A percentile compares a stretch with the other conserved stretches of the same genome.
Evolutionary conservation across 2,113 vertebrate species (phyloP).

Genomic region (Megaceryle torquata): DNA sequence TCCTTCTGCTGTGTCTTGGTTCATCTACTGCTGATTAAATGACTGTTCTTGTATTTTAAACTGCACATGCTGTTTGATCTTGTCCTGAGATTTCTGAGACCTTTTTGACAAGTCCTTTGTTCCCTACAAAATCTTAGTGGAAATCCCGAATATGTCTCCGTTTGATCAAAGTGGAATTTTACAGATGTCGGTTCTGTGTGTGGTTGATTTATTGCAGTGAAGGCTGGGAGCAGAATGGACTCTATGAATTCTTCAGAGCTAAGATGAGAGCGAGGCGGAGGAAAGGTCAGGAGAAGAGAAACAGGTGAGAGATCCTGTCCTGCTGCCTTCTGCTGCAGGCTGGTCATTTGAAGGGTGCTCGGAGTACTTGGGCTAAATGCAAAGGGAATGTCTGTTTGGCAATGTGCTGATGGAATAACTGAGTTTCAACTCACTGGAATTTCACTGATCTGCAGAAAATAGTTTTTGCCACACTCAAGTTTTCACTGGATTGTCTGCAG

Average conservation of each 20-base stretch:
- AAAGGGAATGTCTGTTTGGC: background rate
- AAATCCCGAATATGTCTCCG: background rate
- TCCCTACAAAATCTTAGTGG: background rate
- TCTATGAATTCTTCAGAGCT: slow-evolving; percentile 97
- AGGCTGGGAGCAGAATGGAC: slow-evolving; percentile 98
- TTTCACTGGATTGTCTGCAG: background rate
- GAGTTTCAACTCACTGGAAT: background rate
- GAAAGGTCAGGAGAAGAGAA: slow-evolving; percentile 93
- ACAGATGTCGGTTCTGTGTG: background rate
- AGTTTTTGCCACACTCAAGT: background rate
- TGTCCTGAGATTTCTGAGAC: background rate
- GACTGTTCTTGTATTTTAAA: background rate
- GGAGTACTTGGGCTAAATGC: background rate
- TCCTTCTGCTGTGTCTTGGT: background rate
- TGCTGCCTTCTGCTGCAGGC: background rate
- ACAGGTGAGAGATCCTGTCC: slow-evolving; percentile 76
- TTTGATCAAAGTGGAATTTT: background rate
- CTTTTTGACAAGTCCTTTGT: background rate
- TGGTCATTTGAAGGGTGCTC: background rate
- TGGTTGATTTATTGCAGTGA: slow-evolving; percentile 78
- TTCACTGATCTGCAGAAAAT: background rate
- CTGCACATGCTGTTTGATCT: background rate
- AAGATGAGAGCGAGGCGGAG: slow-evolving; percentile 95
- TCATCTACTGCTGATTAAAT: background rate
- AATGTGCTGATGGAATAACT: background rate